phyloP scores from a whole-genome alignment of 2,797 vertebrate genomes.

The Coendou prehensilis region DNA sequence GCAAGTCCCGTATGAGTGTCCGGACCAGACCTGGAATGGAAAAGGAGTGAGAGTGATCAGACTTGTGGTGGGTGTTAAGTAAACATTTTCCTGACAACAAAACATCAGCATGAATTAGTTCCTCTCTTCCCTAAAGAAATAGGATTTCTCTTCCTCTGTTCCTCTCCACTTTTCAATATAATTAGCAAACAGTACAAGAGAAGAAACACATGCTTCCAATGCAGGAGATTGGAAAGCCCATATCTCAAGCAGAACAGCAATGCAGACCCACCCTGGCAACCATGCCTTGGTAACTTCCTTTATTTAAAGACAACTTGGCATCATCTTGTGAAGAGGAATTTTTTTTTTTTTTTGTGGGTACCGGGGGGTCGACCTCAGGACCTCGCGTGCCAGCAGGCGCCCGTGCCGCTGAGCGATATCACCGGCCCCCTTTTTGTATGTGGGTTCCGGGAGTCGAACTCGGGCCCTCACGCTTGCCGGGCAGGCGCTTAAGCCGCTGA shows the following conservation, averaged over 20 bases:
- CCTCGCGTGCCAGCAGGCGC: too few species aligned
- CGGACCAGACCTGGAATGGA: neutral
- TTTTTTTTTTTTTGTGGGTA: too few species aligned
- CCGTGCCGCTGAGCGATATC: too few species aligned
- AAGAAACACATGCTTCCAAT: neutral
- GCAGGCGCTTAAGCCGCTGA: too few species aligned
- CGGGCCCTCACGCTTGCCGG: too few species aligned
- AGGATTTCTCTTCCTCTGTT: neutral
- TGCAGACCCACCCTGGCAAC: neutral
- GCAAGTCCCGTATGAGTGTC: conserved; percentile 25
- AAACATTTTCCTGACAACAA: conserved; percentile 44
- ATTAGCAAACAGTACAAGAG: neutral
- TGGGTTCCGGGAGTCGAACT: too few species aligned
- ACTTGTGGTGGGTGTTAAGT: neutral
- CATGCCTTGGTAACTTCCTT: neutral
- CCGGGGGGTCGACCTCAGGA: too few species aligned
- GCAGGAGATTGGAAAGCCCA: neutral
- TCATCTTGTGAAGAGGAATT: conserved; percentile 27
- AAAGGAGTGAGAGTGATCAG: neutral
- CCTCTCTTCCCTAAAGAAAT: conserved; percentile 19
- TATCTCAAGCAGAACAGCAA: neutral
- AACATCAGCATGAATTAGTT: conserved; percentile 45
- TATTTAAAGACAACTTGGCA: neutral
- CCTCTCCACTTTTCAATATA: neutral
- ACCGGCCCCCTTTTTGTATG: too few species aligned